A percentile compares a stretch with the other conserved stretches of the same genome.
phyloP scores from a whole-genome alignment of 2,797 vertebrate species.

The Paramormyrops hopkinsi region DNA sequence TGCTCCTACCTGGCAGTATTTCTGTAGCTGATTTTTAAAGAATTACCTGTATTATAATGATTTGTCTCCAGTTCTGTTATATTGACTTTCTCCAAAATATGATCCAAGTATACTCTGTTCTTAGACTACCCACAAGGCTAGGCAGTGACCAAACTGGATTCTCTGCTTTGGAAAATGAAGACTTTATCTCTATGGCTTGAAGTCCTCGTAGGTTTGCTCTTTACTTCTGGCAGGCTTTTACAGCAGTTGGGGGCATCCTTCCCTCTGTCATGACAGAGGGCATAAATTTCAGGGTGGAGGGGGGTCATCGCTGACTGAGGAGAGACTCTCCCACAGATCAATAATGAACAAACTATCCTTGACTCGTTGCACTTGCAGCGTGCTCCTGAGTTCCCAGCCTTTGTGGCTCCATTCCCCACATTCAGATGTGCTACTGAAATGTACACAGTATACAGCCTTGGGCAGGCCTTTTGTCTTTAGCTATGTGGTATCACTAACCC shows the following conservation, averaged over 20 bases:
- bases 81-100: not conserved
- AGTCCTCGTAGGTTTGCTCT: not conserved
- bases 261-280: not conserved
- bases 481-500: not conserved
- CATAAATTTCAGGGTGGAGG: not conserved
- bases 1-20: not conserved
- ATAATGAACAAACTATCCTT: not conserved
- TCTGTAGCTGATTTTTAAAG: not conserved
- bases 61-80: not conserved
- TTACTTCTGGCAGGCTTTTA: not conserved
- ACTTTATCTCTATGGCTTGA: not conserved
- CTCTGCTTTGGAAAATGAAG: not conserved
- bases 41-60: not conserved
- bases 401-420: not conserved
- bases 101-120: not conserved
- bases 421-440: not conserved
- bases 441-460: not conserved
- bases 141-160: not conserved
- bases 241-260: not conserved
- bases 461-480: not conserved
- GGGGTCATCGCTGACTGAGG: not conserved
- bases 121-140: not conserved
- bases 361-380: not conserved
- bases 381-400: not conserved
- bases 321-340: not conserved